phyloP scores from a whole-genome alignment of 2,797 vertebrate species.

The Vireo griseus region DNA sequence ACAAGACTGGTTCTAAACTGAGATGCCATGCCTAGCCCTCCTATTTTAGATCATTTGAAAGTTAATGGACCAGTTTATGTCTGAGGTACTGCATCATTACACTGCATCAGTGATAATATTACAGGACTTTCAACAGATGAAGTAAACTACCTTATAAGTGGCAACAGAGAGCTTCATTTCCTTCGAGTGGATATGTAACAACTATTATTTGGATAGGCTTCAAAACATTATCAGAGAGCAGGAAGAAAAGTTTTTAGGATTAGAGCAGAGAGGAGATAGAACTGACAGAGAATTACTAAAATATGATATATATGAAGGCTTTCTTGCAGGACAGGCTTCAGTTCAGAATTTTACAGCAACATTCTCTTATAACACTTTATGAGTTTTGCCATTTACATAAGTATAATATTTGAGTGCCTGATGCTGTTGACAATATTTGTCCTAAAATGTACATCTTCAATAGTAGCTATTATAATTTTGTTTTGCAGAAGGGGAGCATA shows the following conservation, averaged over 20 bases:
- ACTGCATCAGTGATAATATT: neutral
- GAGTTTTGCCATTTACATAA: neutral
- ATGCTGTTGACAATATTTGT: neutral
- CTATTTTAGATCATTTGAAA: neutral
- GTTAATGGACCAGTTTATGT: slow-evolving; percentile 8
- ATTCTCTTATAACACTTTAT: neutral
- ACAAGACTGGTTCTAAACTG: neutral
- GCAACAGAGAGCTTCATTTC: neutral
- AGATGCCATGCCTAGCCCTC: neutral
- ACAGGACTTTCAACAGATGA: neutral
- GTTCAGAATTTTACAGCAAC: neutral
- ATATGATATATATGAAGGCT: neutral
- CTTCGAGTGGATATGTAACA: neutral
- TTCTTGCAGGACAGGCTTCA: accelerated
- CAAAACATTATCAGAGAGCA: neutral
- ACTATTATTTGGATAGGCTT: neutral
- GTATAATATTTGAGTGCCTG: neutral
- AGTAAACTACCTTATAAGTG: neutral
- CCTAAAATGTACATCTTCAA: neutral
- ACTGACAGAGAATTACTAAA: neutral
- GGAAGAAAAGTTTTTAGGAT: neutral
- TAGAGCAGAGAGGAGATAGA: neutral
- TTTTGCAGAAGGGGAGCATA: neutral
- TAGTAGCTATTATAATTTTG: neutral
- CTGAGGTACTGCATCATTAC: neutral